Percentiles rank a stretch among this genome's conserved stretches.
These are phyloP conservation scores for Diadema setosum DNA, from an alignment of 35 echinoderm and acorn worm genomes.

Conservation along the genomic window DNA sequence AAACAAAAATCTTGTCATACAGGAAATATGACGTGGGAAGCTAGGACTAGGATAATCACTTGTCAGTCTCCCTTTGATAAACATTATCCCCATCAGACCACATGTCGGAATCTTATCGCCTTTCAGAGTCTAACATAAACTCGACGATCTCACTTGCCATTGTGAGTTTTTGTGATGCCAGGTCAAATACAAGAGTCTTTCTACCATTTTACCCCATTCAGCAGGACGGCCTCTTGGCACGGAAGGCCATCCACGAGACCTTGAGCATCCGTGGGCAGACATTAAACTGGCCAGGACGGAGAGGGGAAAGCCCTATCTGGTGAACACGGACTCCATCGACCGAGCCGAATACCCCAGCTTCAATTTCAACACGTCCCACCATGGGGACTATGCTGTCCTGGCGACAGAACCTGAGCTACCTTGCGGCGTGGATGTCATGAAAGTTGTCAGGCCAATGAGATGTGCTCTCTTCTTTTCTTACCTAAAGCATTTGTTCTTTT, in stretches of 20 bases:
- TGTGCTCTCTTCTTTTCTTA: too few species aligned
- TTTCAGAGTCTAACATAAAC: not conserved
- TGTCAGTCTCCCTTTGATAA: too few species aligned
- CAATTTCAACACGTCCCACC: constrained; percentile 91
- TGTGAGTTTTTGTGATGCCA: not conserved
- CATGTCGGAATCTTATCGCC: not conserved
- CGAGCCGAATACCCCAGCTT: constrained; percentile 33
- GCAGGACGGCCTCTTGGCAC: constrained; percentile 60
- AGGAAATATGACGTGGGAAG: too few species aligned
- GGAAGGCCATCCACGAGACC: constrained; percentile 81
- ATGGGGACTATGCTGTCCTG: constrained; percentile 80
- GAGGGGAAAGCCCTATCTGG: constrained; percentile 85
- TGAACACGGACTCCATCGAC: not conserved
- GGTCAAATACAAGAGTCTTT: too few species aligned
- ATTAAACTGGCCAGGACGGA: constrained; percentile 84
- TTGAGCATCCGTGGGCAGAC: constrained; percentile 68
- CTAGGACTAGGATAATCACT: too few species aligned
- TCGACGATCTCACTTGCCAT: not conserved
- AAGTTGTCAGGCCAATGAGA: constrained; percentile 66
- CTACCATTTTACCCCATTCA: too few species aligned
- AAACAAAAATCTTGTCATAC: too few species aligned
- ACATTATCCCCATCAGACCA: not conserved
- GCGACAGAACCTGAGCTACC: constrained; percentile 58
- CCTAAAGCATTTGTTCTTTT: too few species aligned
- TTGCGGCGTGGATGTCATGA: constrained; percentile 96